Conservation (phyloP, 2,888 invertebrate genomes). For the Drosophila mayaguana region DNA sequence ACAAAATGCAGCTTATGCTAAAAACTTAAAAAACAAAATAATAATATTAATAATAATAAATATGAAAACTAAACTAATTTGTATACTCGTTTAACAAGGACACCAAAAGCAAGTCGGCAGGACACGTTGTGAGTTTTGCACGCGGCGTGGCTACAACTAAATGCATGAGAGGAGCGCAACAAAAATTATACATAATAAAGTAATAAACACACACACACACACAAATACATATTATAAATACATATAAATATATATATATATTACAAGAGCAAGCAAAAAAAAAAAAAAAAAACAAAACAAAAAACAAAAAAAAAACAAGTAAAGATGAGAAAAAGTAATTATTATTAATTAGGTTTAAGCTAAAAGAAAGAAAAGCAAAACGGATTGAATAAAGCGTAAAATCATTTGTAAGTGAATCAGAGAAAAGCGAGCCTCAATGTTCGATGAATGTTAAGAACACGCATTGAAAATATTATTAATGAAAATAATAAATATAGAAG, state of each 20-base stretch:
- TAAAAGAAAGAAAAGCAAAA: conserved; percentile 49
- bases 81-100: conserved; percentile 78
- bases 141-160: conserved; percentile 51
- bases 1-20: conserved; percentile 45
- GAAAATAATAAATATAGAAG: conserved; percentile 9
- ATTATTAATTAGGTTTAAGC: conserved; percentile 71
- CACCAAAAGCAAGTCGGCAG: conserved; percentile 61
- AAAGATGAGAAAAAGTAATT: conserved; percentile 42
- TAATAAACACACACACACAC: conserved; percentile 35
- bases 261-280: conserved; percentile 55
- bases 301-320: conserved; percentile 42
- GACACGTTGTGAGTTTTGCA: conserved; percentile 36
- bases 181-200: conserved; percentile 67
- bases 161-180: conserved; percentile 36
- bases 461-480: conserved; percentile 49
- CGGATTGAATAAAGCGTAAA: conserved; percentile 69
- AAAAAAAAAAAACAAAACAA: conserved; percentile 50
- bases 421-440: conserved; percentile 47
- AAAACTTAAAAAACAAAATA: conserved; percentile 44
- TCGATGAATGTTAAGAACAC: conserved; percentile 63
- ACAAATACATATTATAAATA: conserved; percentile 61
- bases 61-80: conserved; percentile 67
- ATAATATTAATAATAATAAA: conserved; percentile 33
- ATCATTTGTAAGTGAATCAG: conserved; percentile 62
- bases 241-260: conserved; percentile 68